Base-by-base conservation (phyloP, 2,888 invertebrate genomes). In the Mactromeris polynyma region DNA sequence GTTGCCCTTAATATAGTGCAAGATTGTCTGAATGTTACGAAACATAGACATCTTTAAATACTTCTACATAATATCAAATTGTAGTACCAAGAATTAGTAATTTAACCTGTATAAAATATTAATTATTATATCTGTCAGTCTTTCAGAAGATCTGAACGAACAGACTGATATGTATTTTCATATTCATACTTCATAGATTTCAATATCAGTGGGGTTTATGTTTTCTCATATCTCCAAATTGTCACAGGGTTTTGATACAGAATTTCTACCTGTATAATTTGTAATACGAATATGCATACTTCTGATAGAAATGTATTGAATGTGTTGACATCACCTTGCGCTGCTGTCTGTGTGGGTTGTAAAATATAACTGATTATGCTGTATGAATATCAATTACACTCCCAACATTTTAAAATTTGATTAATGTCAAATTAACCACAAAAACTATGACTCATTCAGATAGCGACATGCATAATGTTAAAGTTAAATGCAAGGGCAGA, bases 341-440 rank as follows among this genome's bases (percentile, higher is more conserved):
- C n/a, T 46, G 46, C 46, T 7, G 46, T 46, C 46, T 14, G 46
- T 14, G 46, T 46, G 46, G 46, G 46, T 46, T 46, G 46, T 46
- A n/a, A n/a, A n/a, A n/a, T n/a, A n/a, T n/a, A 46, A 46, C 46
- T 46, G 46, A 46, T 46, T 46, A 46, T 17, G 17, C 14, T 7
- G 17, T 7, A 46, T 46, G 46, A 46, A 46, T 46, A 64, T 64
- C 26, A 11, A 64, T 73, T 73, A 2, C 36, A 7, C 36, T 73
- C 21, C n/a, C 19, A 73, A 73, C 19, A 33, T 73, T 19, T 73
- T 17, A 73, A 73, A 73, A 19, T 73, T 73, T 73, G 73, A 73
- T 73, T 73, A 26, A 73, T 73, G 73, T 73, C 26, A 33, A 36
- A 73, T 73, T 36, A 73, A 73, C 73, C 73, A 73, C 73, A 73